phyloP scores from a whole-genome alignment of 2,797 vertebrate species.

The Pagetopsis macropterus region DNA sequence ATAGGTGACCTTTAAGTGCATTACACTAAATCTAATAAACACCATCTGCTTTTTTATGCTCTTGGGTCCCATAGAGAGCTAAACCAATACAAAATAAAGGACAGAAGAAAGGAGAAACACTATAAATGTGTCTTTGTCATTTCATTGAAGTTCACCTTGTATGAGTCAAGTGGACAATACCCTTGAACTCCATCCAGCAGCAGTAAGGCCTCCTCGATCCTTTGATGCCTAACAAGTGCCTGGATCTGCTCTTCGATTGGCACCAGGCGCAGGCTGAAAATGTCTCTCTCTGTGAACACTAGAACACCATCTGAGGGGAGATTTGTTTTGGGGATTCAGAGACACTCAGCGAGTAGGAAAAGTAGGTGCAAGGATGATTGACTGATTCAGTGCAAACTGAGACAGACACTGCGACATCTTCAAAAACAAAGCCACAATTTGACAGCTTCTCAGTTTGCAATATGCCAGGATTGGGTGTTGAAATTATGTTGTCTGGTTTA shows the following conservation, averaged over 20 bases:
- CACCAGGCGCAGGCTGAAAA: constrained; percentile 72
- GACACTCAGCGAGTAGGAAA: constrained; percentile 28
- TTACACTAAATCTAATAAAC: too few relatives aligned
- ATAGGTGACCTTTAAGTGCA: too few relatives aligned
- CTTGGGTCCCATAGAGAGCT: too few relatives aligned
- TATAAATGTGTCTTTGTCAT: neutral
- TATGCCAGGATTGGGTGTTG: constrained; percentile 27
- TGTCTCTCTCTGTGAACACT: constrained; percentile 73
- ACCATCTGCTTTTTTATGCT: too few relatives aligned
- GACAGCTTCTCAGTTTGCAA: constrained; percentile 8
- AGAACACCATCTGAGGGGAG: constrained; percentile 72
- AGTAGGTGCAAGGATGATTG: constrained; percentile 35
- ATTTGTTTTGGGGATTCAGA: constrained; percentile 44
- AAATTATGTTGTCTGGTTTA: constrained; percentile 43
- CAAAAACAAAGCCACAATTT: constrained; percentile 19
- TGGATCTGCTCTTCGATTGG: constrained; percentile 76
- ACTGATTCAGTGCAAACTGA: constrained; percentile 47
- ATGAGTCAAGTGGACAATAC: constrained; percentile 54
- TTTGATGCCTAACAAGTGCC: constrained; percentile 63
- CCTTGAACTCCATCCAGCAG: constrained; percentile 73
- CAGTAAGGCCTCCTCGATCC: constrained; percentile 71
- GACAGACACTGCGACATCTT: constrained; percentile 20
- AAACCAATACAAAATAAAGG: too few relatives aligned
- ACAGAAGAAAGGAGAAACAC: constrained; percentile 19
- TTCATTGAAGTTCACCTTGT: constrained; percentile 60